phyloP scores from a whole-genome alignment of 2,113 vertebrate species.

The Dromiciops gliroides region DNA sequence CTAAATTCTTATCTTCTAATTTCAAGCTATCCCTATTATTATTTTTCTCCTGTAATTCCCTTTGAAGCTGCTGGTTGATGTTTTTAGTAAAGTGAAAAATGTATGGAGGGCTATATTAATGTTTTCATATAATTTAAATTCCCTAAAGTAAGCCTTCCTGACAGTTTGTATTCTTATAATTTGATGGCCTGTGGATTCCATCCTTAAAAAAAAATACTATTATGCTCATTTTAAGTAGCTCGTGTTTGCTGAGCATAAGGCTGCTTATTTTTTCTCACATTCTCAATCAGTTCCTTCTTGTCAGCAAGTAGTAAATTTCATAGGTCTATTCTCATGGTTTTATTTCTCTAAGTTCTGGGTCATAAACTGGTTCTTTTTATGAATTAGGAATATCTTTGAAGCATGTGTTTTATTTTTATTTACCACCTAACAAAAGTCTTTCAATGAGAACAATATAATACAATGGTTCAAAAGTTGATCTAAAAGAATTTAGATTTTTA shows the following conservation, averaged over 20 bases:
- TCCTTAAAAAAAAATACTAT: neutral
- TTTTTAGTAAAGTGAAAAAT: neutral
- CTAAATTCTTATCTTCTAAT: neutral
- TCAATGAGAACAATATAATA: constrained; percentile 6
- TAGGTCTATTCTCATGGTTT: constrained; percentile 1
- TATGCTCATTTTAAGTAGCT: neutral
- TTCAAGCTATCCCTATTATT: neutral
- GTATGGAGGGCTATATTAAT: neutral
- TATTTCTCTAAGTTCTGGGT: constrained; percentile 17
- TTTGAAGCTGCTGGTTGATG: neutral
- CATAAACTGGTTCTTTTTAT: neutral
- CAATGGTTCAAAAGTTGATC: constrained; percentile 18
- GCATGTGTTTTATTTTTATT: neutral
- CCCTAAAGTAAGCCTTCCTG: neutral
- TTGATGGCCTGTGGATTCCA: neutral
- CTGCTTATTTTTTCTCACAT: constrained; percentile 2
- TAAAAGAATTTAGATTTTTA: neutral
- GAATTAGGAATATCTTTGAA: neutral
- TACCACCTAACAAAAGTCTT: neutral
- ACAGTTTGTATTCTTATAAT: neutral
- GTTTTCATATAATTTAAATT: neutral
- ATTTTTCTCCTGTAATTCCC: neutral
- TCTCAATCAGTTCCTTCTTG: neutral
- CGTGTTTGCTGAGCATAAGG: neutral
- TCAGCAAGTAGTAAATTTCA: neutral